Percentiles rank a stretch among this genome's conserved stretches.
Conservation (phyloP, 2,888 invertebrate genomes). For the Netelia melanura region DNA sequence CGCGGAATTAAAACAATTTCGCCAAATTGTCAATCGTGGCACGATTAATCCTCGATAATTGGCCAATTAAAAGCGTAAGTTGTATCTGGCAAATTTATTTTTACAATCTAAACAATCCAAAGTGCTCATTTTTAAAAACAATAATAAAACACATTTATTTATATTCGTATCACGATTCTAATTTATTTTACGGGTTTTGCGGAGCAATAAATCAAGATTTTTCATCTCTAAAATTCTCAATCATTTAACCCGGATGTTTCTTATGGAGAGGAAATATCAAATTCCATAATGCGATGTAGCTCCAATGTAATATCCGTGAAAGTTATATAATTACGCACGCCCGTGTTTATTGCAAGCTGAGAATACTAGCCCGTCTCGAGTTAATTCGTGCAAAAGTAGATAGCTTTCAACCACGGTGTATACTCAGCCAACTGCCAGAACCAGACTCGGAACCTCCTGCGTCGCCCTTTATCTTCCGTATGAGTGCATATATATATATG, state of each 20-base stretch:
- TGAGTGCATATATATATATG: conserved; percentile 3
- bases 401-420: conserved; percentile 33
- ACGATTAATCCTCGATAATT: neutral
- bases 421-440: conserved; percentile 44
- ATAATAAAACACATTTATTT: too few relatives aligned
- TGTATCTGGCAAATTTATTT: too few relatives aligned
- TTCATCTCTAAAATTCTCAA: too few relatives aligned
- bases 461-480: conserved; percentile 8
- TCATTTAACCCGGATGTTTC: too few relatives aligned
- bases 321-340: conserved; percentile 17
- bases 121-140: too few relatives aligned
- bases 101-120: too few relatives aligned
- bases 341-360: conserved; percentile 34
- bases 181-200: too few relatives aligned
- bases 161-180: too few relatives aligned
- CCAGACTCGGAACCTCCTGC: conserved; percentile 40
- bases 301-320: conserved; percentile 2
- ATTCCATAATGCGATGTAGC: conserved; percentile 25
- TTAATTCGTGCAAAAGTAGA: conserved; percentile 59
- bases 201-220: too few relatives aligned
- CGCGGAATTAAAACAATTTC: neutral
- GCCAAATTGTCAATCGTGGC: conserved; percentile 3
- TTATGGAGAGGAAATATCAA: conserved; percentile 16
- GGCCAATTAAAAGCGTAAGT: neutral
- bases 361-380: conserved; percentile 38